These are phyloP conservation scores for Semnopithecus entellus DNA, from an alignment of 2,113 vertebrate genomes.

Conservation along the genomic window DNA sequence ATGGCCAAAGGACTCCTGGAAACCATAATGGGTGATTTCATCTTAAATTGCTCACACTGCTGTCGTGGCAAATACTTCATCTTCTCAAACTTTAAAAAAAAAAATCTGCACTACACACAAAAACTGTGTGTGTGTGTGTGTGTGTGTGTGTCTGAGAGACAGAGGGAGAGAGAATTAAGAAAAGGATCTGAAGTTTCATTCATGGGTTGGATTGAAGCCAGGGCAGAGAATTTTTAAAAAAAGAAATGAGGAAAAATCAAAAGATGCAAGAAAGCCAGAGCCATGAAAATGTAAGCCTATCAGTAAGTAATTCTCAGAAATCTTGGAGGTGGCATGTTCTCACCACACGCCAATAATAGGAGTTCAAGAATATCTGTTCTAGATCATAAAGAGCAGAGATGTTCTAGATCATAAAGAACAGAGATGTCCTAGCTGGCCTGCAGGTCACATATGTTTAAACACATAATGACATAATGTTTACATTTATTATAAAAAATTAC, in stretches of 20 bases:
- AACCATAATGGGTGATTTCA: neutral
- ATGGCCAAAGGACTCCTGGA: neutral
- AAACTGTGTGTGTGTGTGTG: neutral
- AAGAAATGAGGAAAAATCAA: neutral
- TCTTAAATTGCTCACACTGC: neutral
- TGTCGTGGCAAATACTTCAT: neutral
- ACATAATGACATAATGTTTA: neutral
- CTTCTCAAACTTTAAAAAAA: neutral
- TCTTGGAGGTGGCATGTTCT: neutral
- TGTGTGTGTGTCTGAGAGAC: no score
- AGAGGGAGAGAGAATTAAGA: neutral
- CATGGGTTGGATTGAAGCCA: neutral
- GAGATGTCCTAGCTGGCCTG: neutral
- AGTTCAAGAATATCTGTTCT: neutral
- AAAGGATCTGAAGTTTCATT: neutral
- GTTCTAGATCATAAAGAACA: neutral
- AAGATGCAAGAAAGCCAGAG: neutral
- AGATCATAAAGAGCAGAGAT: neutral
- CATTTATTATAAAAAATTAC: neutral
- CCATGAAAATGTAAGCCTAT: neutral
- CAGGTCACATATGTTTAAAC: neutral
- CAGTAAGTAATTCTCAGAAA: constrained; percentile 11
- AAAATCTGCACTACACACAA: neutral
- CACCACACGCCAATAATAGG: neutral
- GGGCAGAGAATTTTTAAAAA: neutral